Evolutionary conservation across 1,140 invertebrate genomes (phyloP).

Genomic region (Wiebesia pumilae): DNA sequence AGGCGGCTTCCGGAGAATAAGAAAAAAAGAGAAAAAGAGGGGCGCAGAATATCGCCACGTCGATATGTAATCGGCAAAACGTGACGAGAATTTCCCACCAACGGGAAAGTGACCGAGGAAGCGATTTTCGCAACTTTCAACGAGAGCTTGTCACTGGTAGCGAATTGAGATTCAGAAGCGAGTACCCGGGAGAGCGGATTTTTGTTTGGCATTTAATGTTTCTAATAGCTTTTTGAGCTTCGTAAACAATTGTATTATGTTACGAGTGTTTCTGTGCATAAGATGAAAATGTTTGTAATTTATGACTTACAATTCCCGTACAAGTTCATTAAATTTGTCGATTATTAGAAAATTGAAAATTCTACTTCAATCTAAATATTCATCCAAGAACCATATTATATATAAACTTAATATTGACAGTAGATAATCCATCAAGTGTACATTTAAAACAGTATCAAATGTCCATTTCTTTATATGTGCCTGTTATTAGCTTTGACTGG

Average conservation of each 20-base stretch:
- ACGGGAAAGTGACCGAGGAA: conserved; percentile 30
- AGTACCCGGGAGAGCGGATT: neutral
- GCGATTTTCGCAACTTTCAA: conserved; percentile 54
- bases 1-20: neutral
- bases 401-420: too few relatives aligned
- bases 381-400: too few relatives aligned
- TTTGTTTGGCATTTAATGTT: conserved; percentile 1
- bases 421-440: too few relatives aligned
- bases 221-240: neutral
- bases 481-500: too few relatives aligned
- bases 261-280: neutral
- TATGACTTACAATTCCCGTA: neutral
- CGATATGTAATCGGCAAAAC: conserved; percentile 60
- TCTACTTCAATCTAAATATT: neutral
- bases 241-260: conserved; percentile 3
- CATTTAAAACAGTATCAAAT: too few relatives aligned
- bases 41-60: conserved; percentile 29
- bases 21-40: neutral
- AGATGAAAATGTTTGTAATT: neutral
- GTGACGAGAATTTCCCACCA: conserved; percentile 57
- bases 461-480: too few relatives aligned
- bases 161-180: conserved; percentile 26
- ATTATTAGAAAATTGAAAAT: neutral
- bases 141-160: conserved; percentile 48
- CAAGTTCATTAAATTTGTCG: neutral